Conservation (phyloP, 2,888 invertebrate genomes). For the Patella pellucida region DNA sequence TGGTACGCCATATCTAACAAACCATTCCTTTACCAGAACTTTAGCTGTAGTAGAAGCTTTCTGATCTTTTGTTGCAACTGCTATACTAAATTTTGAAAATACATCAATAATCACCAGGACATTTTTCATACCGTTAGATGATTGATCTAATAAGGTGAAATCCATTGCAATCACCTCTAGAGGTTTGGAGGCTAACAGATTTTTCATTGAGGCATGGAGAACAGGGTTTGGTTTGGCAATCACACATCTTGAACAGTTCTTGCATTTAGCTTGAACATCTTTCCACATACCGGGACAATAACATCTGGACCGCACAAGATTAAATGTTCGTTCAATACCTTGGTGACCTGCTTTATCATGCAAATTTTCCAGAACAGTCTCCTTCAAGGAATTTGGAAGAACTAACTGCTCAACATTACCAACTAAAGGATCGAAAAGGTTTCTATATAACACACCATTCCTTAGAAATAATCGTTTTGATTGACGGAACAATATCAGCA, state of each 20-base stretch:
- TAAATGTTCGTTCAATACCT: too few species aligned
- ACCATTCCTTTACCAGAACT: constrained; percentile 20
- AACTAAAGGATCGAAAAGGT: background rate
- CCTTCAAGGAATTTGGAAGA: background rate
- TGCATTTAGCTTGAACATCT: constrained; percentile 25
- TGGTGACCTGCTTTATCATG: too few species aligned
- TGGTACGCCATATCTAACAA: constrained; percentile 28
- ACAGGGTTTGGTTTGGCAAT: constrained; percentile 22
- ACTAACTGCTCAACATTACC: constrained; percentile 25
- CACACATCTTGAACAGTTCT: constrained; percentile 39
- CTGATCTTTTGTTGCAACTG: constrained; percentile 23
- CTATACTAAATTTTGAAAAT: constrained; percentile 31
- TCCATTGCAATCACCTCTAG: constrained; percentile 42
- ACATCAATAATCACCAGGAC: constrained; percentile 46
- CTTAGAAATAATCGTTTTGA: too few species aligned
- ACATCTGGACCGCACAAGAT: too few species aligned
- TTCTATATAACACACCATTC: too few species aligned
- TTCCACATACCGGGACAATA: too few species aligned
- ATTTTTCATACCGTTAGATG: constrained; percentile 36
- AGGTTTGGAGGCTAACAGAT: constrained; percentile 33
- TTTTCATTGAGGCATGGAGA: constrained; percentile 21
- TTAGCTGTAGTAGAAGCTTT: constrained; percentile 18
- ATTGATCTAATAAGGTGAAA: constrained; percentile 39
- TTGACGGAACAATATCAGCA: too few species aligned
- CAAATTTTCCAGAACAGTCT: too few species aligned